Percentiles rank a stretch among this genome's conserved stretches.
phyloP scores from a whole-genome alignment of 2,888 invertebrate genomes.

The Leptodirus hochenwartii region DNA sequence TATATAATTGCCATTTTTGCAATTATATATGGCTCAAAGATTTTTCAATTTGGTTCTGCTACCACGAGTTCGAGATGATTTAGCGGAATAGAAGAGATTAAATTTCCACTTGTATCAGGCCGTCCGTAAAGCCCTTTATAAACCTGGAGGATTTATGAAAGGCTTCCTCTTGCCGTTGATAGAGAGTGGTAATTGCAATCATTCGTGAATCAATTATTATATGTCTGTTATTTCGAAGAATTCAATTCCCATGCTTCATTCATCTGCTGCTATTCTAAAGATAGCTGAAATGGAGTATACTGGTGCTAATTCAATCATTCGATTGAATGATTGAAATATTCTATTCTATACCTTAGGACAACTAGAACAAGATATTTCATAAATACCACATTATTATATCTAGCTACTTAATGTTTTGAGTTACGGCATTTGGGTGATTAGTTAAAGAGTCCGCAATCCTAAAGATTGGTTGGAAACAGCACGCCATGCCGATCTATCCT shows the following conservation, averaged over 20 bases:
- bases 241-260: slow-evolving; percentile 88
- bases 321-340: no score
- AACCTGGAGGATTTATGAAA: slow-evolving; percentile 97
- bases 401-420: no score
- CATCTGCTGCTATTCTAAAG: slow-evolving; percentile 85
- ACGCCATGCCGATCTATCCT: no score
- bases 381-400: no score
- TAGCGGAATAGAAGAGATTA: slow-evolving; percentile 83
- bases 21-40: slow-evolving; percentile 89
- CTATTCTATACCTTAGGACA: no score
- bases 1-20: no score
- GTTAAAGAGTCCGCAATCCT: no score
- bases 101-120: slow-evolving; percentile 96
- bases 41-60: slow-evolving; percentile 87
- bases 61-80: slow-evolving; percentile 86
- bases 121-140: slow-evolving; percentile 79
- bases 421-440: no score
- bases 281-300: slow-evolving; percentile 96
- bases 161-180: slow-evolving; percentile 50
- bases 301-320: slow-evolving; percentile 89
- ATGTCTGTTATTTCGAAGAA: slow-evolving; percentile 76
- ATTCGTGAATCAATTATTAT: no score
- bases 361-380: no score
- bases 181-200: slow-evolving; percentile 85
- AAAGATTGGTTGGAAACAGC: no score